Percentiles rank a stretch among this genome's conserved stretches.
Evolutionary conservation across 2,797 vertebrate genomes (phyloP).

Genomic region (Labroides dimidiatus): DNA sequence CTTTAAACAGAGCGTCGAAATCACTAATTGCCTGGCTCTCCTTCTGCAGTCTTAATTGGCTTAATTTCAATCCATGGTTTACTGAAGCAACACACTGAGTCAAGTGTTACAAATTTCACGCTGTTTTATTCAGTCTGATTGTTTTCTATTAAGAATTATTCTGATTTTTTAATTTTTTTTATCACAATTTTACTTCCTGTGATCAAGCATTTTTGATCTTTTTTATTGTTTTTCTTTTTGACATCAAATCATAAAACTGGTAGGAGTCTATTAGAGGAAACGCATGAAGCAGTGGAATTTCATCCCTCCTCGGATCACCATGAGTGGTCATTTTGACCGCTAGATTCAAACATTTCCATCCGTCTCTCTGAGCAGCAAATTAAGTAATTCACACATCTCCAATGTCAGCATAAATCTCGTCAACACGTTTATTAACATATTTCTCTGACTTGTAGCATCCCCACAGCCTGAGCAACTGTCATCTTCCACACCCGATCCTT

Average conservation of each 20-base stretch:
- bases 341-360: no score
- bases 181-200: neutral
- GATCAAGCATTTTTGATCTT: neutral
- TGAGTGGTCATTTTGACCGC: no score
- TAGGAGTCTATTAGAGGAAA: neutral
- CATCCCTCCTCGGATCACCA: no score
- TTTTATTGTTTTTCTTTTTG: neutral
- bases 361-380: no score
- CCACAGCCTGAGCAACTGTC: no score
- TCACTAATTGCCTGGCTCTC: conserved; percentile 40
- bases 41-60: conserved; percentile 48
- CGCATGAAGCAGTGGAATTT: no score
- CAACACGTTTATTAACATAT: no score
- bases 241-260: neutral
- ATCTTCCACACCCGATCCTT: no score
- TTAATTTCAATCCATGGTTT: conserved; percentile 53
- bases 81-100: conserved; percentile 24
- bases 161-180: no score
- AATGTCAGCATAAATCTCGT: no score
- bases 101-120: conserved; percentile 4
- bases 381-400: no score
- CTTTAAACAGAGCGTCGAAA: conserved; percentile 42
- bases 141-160: neutral
- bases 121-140: neutral
- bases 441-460: no score